Evolutionary conservation across 2,888 invertebrate genomes (phyloP).

Genomic region (Dryomyza anilis): DNA sequence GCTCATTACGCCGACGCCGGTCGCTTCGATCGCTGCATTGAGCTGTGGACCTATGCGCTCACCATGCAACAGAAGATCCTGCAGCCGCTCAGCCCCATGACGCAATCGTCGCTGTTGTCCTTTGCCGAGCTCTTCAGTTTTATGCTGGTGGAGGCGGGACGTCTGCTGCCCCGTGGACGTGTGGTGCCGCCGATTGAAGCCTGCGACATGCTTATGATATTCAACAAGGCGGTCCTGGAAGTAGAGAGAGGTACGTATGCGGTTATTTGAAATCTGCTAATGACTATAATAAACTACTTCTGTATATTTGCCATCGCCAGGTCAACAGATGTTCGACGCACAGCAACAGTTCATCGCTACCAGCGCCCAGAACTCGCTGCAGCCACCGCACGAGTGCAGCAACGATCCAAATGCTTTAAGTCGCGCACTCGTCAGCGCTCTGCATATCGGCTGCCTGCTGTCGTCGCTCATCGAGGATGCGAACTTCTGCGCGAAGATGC

Average conservation of each 20-base stretch:
- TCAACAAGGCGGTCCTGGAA: conserved; percentile 80
- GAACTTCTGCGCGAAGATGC: conserved; percentile 62
- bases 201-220: conserved; percentile 81
- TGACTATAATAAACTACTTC: too few relatives aligned
- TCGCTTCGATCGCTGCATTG: conserved; percentile 88
- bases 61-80: conserved; percentile 95
- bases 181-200: conserved; percentile 82
- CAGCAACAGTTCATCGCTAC: conserved; percentile 26
- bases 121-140: conserved; percentile 95
- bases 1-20: conserved; percentile 95
- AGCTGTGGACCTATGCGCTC: conserved; percentile 94
- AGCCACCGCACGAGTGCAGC: conserved; percentile 68
- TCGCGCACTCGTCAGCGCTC: conserved; percentile 81
- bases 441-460: conserved; percentile 81
- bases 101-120: conserved; percentile 90
- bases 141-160: conserved; percentile 87
- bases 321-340: conserved; percentile 66
- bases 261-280: background rate
- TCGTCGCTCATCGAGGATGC: conserved; percentile 70
- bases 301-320: too few relatives aligned
- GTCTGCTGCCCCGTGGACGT: conserved; percentile 71
- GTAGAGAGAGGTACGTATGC: conserved; percentile 64
- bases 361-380: conserved; percentile 54
- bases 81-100: conserved; percentile 91
- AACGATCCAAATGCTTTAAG: conserved; percentile 77